Evolutionary conservation across 2,888 invertebrate species (phyloP), one percentile per base, ranked within the genome.

Genomic region (Tuberolachnus salignus): DNA sequence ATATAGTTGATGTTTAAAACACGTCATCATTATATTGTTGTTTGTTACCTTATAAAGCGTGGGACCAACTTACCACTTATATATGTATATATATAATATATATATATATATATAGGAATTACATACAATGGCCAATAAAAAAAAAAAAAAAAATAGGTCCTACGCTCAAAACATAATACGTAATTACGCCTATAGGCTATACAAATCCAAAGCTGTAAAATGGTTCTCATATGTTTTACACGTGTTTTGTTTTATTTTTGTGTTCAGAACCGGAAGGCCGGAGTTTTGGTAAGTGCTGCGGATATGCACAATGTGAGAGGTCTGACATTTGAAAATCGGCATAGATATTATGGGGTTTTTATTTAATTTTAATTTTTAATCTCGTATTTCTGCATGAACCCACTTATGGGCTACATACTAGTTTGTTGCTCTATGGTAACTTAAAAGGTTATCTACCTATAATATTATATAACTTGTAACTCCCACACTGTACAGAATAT

Each of bases 201-300:
- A 49, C 21, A 73, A 73, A 57, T 23, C 66, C 59, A 57, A 34
- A 34, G 46, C 19, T 34, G 3, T 59, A 69, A 78, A 10, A 78
- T 42, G 49, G 69, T 78, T 78, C 46, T 67, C 66, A 78, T 67
- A 46, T 59, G 67, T 78, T 78, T 73, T 78, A 78, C 51, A 78
- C 69, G 61, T 78, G 46, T 69, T 78, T 78, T 78, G 67, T 78
- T 78, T 78, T 78, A 78, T 78, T 78, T 78, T 69, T 78, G 78
- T 78, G 78, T 78, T 78, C 78, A 78, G 78, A 78, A 78, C 78
- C 59, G 78, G 78, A 78, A 78, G 78, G 69, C 78, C 78, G 78
- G 78, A 78, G 51, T 78, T 78, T 78, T n/a, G 78, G 78, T 78
- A 78, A 78, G 78, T 78, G 78, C 78, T 69, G n/a, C 26, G 78